phyloP scores from a whole-genome alignment of 2,888 invertebrate species.

The Tenodera sinensis region DNA sequence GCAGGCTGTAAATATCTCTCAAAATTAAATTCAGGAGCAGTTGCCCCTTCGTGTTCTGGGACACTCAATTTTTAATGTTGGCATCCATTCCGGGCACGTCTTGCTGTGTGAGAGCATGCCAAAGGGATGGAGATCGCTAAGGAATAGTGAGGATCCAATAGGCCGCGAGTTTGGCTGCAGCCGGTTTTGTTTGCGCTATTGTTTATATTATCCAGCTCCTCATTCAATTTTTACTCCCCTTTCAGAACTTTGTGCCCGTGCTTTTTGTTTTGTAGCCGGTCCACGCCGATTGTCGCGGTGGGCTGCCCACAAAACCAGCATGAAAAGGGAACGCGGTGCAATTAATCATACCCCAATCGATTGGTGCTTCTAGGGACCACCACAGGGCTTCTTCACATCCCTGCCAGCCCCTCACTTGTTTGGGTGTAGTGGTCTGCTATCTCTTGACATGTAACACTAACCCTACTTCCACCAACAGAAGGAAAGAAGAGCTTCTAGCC shows the following conservation, averaged over 20 bases:
- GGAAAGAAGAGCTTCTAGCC: not conserved
- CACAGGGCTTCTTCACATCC: not conserved
- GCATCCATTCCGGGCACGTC: not conserved
- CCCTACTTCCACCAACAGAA: not conserved
- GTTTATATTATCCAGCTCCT: not conserved
- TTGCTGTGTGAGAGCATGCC: not conserved
- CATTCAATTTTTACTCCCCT: not conserved
- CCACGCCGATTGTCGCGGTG: not conserved
- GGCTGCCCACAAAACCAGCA: not conserved
- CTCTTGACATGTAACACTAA: not conserved
- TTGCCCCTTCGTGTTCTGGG: not conserved
- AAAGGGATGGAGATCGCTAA: not conserved
- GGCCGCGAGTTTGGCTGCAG: not conserved
- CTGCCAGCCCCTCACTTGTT: not conserved
- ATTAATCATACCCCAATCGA: constrained; percentile 9
- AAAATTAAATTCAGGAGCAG: not conserved
- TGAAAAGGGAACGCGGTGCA: not conserved
- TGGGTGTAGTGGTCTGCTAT: not conserved
- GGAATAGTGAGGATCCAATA: not conserved
- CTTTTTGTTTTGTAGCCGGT: not conserved
- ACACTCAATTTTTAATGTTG: constrained; percentile 2
- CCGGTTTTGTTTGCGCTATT: not conserved
- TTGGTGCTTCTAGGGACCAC: not conserved
- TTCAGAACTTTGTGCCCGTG: not conserved
- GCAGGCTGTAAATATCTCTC: not conserved